Conservation (phyloP, 2,888 invertebrate genomes). For the Petrolisthes manimaculis region DNA sequence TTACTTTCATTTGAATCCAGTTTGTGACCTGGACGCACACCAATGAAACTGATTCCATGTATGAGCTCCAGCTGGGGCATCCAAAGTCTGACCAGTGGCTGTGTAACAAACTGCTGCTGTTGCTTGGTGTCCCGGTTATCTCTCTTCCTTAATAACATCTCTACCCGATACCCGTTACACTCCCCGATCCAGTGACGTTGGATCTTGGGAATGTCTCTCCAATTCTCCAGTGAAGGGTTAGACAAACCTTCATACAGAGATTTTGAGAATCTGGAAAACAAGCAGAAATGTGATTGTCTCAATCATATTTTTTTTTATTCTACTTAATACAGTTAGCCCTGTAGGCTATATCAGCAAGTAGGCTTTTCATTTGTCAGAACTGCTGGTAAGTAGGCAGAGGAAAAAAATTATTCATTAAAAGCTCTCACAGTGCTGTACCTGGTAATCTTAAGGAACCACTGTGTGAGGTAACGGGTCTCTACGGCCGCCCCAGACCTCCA, state of each 20-base stretch:
- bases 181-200: constrained; percentile 93
- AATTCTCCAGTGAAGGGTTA: constrained; percentile 77
- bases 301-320: no score
- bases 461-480: constrained; percentile 86
- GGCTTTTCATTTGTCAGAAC: no score
- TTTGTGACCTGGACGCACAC: constrained; percentile 42
- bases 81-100: constrained; percentile 43
- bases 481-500: constrained; percentile 68
- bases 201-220: constrained; percentile 86
- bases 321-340: no score
- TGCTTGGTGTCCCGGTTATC: not conserved
- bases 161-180: constrained; percentile 82
- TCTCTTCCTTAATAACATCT: constrained; percentile 71
- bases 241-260: constrained; percentile 77
- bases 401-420: not conserved
- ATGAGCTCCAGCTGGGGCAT: constrained; percentile 60
- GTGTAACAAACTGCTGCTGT: not conserved
- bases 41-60: constrained; percentile 56
- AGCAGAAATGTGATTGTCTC: not conserved
- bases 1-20: constrained; percentile 26
- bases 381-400: not conserved
- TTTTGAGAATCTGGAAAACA: constrained; percentile 62
- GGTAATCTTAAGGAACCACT: constrained; percentile 96
- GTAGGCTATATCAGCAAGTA: no score
- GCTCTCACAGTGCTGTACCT: constrained; percentile 73